Evolutionary conservation across 2,797 vertebrate species (phyloP), one percentile per base, ranked within the genome.

Genomic region (Helarctos malayanus): DNA sequence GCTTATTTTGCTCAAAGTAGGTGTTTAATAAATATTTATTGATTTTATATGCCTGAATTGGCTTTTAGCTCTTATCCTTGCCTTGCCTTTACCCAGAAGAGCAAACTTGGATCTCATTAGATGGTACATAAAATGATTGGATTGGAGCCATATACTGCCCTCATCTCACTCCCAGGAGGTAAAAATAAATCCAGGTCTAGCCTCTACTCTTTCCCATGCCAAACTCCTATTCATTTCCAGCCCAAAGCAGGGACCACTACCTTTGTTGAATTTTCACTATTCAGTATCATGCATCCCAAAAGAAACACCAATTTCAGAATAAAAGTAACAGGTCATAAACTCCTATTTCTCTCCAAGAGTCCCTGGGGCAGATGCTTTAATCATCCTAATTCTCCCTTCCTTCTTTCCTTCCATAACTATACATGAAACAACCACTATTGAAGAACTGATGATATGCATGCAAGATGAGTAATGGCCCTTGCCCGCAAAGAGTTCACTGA

Each of bases 31-130:
- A 91, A 35, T 69, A 91, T 59, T 81, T 91, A 91, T 71, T 86
- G 76, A 91, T 69, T 94, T 82, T 75, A 82, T 87, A 94, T 87
- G 71, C 45, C 57, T 94, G 82, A 96, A 87, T 76, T 94, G 68
- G 68, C 59, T 87, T 91, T 96, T 88, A 88, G 49, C 45, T 94
- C 52, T 76, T 68, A 87, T 54, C 13, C 15, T 65, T 52, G 27
- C 65, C 35, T 93, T 94, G 75, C 41, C n/a, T 91, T 87, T 88
- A 81, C 47, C 38, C 47, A 94, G 88, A 87, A 69, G 29, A 61
- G 47, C 23, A 61, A 23, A 69, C n/a, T 54, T 83, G 41, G 54
- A 83, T 71, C 54, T 88, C 69, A 91, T 83, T 83, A 88, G 23
- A 68, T 16, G n/a, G 45, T 69, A 56, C 25, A 79, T 69, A 92